phyloP scores from a whole-genome alignment of 2,113 vertebrate species.

The Hippotragus niger region DNA sequence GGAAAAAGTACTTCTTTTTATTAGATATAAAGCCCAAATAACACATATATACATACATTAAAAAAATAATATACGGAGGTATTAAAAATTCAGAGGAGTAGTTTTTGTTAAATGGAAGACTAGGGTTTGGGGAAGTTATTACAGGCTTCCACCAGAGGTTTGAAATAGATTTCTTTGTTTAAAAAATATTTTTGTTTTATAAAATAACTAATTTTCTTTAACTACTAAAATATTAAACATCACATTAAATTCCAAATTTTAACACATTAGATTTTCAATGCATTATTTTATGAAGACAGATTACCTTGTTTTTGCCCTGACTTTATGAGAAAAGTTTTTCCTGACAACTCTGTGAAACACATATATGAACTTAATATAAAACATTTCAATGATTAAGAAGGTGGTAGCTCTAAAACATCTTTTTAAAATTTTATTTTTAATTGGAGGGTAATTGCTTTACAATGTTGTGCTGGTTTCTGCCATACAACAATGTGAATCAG shows the following conservation, averaged over 20 bases:
- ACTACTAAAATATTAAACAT: background rate
- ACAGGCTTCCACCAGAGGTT: background rate
- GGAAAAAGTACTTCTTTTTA: background rate
- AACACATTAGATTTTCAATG: background rate
- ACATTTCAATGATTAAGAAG: background rate
- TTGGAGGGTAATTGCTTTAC: background rate
- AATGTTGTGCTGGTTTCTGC: background rate
- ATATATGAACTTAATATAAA: background rate
- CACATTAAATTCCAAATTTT: background rate
- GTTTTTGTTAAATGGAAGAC: background rate
- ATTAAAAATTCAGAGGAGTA: background rate
- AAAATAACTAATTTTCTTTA: background rate
- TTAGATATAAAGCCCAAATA: background rate
- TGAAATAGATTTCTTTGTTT: background rate
- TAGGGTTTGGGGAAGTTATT: background rate
- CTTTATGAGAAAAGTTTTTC: background rate
- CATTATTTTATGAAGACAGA: background rate
- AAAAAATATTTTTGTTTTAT: background rate
- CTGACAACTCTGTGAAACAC: background rate
- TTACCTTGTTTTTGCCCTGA: background rate
- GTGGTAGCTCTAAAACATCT: background rate
- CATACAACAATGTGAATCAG: background rate
- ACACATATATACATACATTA: background rate
- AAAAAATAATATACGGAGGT: background rate
- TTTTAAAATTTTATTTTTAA: background rate